These are phyloP conservation scores for Mimumesa dahlbomi DNA, from an alignment of 2,888 invertebrate genomes.

Conservation along the genomic window DNA sequence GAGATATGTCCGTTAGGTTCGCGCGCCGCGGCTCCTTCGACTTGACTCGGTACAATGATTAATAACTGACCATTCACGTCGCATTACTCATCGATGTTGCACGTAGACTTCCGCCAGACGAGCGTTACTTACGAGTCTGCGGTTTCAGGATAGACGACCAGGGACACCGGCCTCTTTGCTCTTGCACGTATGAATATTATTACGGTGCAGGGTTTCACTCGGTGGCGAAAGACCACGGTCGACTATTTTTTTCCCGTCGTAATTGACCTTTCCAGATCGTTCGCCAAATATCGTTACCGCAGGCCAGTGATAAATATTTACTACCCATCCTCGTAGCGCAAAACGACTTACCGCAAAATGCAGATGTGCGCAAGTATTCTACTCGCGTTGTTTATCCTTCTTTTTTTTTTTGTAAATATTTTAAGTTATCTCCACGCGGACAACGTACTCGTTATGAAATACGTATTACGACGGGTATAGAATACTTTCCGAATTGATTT, in stretches of 20 bases:
- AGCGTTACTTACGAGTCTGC: slow-evolving; percentile 69
- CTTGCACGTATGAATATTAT: slow-evolving; percentile 26
- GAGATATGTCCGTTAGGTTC: slow-evolving; percentile 41
- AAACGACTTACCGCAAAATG: slow-evolving; percentile 45
- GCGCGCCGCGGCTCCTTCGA: slow-evolving; percentile 48
- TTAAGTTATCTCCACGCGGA: too few species aligned
- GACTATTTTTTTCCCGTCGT: slow-evolving; percentile 24
- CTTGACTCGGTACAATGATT: slow-evolving; percentile 60
- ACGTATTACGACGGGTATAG: too few species aligned
- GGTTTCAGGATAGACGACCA: slow-evolving; percentile 60
- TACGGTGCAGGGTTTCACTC: slow-evolving; percentile 32
- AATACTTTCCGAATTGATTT: too few species aligned
- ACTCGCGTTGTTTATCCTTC: slow-evolving; percentile 6
- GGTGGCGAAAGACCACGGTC: slow-evolving; percentile 26
- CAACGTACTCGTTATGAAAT: slow-evolving; percentile 13
- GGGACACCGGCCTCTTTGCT: slow-evolving; percentile 26
- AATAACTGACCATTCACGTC: slow-evolving; percentile 69
- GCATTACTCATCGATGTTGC: slow-evolving; percentile 69
- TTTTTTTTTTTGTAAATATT: slow-evolving; percentile 23
- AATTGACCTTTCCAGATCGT: slow-evolving; percentile 52
- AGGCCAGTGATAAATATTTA: slow-evolving; percentile 54
- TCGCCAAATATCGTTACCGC: slow-evolving; percentile 49
- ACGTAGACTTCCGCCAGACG: slow-evolving; percentile 66
- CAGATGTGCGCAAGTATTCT: slow-evolving; percentile 11
- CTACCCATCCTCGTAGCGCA: slow-evolving; percentile 22